Base-by-base conservation (phyloP, 2,113 vertebrate species). In the Neodontobutis hainanensis region DNA sequence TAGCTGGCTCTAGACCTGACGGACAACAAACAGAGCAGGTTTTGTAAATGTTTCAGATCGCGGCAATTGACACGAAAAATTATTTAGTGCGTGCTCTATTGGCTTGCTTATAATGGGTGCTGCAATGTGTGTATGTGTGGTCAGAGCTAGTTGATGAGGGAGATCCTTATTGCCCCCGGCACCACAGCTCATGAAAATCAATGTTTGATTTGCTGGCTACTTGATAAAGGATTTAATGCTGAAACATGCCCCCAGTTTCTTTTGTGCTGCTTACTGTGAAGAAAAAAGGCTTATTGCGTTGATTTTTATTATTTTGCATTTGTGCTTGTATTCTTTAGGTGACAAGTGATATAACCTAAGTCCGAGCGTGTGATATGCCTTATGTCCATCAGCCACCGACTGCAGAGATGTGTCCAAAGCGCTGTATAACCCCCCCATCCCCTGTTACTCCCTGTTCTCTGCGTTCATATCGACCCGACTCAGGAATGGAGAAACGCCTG, bases 401-500 rank as follows among this genome's bases (percentile, higher is more conserved):
- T 65, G 44, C 55, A 32, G 7, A 51, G 56, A n/a, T 57, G 11
- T 61, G 73, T 84, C 74, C 83, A 65, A 70, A 80, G 66, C 48
- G 70, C 63, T 78, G 76, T 79, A 46, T 53, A 77, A 67, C 75
- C 5, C 46, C 67, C 59, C 61, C 45, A 10, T 34, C 32, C 47
- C 2, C 61, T 49, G 9, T 45, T 69, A 57, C 77, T 75, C 71
- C 80, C 66, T 68, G 66, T 67, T 80, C 79, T 85, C 55, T 52
- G 82, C 81, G 81, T 81, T 67, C 68, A 76, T 91, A 93, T 93
- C 87, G 92, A 93, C 91, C 91, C 81, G 68, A 63, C 86, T 77
- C 83, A 87, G 88, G 88, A 90, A 92, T 91, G 90, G 88, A 92
- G 90, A 92, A 89, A 91, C 46, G 84, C 79, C 88, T 81, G 89